Percentiles rank a stretch among this genome's conserved stretches.
phyloP scores from a whole-genome alignment of 2,888 invertebrate species.

The Volucella inflata region DNA sequence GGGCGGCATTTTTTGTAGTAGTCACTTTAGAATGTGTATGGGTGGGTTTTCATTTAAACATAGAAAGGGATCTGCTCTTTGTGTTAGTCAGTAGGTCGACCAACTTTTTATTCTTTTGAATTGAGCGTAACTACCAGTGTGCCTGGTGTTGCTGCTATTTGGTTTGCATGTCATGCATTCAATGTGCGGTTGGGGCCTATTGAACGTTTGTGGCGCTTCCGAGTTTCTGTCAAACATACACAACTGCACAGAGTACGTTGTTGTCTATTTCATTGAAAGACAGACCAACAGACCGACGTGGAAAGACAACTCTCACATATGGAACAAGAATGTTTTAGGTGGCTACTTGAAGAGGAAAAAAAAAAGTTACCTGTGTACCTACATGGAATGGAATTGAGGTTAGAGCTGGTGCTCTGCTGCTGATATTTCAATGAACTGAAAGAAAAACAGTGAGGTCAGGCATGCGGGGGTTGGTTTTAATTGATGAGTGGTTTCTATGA shows the following conservation, averaged over 20 bases:
- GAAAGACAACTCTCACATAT: neutral
- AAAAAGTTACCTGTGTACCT: slow-evolving; percentile 35
- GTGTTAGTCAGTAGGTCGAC: slow-evolving; percentile 64
- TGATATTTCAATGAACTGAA: neutral
- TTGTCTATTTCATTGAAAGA: slow-evolving; percentile 29
- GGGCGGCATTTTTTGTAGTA: slow-evolving; percentile 35
- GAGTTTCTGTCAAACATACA: slow-evolving; percentile 46
- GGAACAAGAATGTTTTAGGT: slow-evolving; percentile 58
- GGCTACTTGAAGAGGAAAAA: slow-evolving; percentile 33
- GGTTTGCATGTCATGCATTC: slow-evolving; percentile 42
- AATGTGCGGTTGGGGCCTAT: slow-evolving; percentile 35
- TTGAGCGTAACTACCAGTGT: slow-evolving; percentile 25
- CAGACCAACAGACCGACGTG: slow-evolving; percentile 24
- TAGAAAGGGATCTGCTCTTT: slow-evolving; percentile 12
- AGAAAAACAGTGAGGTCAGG: slow-evolving; percentile 23
- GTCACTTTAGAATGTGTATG: slow-evolving; percentile 3
- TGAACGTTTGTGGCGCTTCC: slow-evolving; percentile 55
- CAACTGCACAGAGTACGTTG: slow-evolving; percentile 16
- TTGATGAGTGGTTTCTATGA: slow-evolving; percentile 44
- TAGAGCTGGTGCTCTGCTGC: slow-evolving; percentile 39
- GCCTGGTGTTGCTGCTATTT: slow-evolving; percentile 14
- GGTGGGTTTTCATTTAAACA: slow-evolving; percentile 1
- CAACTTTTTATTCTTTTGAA: slow-evolving; percentile 27
- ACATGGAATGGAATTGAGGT: slow-evolving; percentile 51
- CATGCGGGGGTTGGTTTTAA: slow-evolving; percentile 27